phyloP scores from a whole-genome alignment of 2,888 invertebrate species.

The Cryptocephalus primarius region DNA sequence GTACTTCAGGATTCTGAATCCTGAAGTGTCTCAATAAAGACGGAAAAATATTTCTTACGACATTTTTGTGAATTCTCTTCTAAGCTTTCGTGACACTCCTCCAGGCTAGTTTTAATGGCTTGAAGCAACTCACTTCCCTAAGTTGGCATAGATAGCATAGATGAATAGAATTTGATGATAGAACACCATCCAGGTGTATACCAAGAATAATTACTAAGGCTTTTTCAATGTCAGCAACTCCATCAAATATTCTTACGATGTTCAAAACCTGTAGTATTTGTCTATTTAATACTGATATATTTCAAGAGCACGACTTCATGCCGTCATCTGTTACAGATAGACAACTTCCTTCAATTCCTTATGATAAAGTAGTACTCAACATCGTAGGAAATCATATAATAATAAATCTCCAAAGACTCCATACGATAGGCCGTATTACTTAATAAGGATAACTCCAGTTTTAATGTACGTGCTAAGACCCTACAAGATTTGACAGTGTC shows the following conservation, averaged over 20 bases:
- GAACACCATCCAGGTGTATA: too few species aligned
- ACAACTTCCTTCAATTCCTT: background rate
- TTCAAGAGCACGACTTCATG: slow-evolving; percentile 1
- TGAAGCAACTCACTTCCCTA: too few species aligned
- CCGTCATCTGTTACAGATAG: slow-evolving; percentile 1
- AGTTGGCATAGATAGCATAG: too few species aligned
- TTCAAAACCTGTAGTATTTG: slow-evolving; percentile 1
- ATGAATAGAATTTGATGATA: too few species aligned
- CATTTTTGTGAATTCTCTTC: too few species aligned
- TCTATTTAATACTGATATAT: slow-evolving; percentile 1
- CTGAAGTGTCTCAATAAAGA: too few species aligned
- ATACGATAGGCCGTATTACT: background rate
- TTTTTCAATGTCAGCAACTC: slow-evolving; percentile 1
- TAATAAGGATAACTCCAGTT: background rate
- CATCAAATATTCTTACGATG: slow-evolving; percentile 1
- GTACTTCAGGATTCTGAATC: too few species aligned
- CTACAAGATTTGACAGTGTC: slow-evolving; percentile 1
- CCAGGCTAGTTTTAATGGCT: too few species aligned
- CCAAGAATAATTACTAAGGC: slow-evolving; percentile 1
- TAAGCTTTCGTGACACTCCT: too few species aligned
- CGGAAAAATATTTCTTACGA: too few species aligned
- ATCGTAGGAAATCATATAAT: too few species aligned
- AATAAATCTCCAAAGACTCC: too few species aligned
- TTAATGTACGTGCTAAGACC: background rate
- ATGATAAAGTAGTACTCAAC: background rate